A percentile compares a stretch with the other conserved stretches of the same genome.
phyloP scores from a whole-genome alignment of 2,888 invertebrate species.

The Strigamia transsilvanica region DNA sequence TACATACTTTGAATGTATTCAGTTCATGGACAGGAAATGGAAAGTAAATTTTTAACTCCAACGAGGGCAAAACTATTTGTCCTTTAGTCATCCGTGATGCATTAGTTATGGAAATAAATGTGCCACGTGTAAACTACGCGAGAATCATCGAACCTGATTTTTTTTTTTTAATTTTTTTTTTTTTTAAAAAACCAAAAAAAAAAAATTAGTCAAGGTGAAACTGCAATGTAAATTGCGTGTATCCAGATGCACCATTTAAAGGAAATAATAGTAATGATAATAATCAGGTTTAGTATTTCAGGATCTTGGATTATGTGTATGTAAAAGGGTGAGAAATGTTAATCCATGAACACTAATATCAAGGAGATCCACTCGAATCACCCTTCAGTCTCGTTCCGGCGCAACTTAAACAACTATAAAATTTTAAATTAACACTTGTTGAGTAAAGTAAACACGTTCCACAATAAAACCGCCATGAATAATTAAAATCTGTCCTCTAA shows the following conservation, averaged over 20 bases:
- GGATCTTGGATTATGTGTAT: not conserved
- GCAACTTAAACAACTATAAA: not conserved
- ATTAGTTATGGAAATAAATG: slow-evolving; percentile 43
- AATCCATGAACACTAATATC: slow-evolving; percentile 33
- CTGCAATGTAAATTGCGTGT: not conserved
- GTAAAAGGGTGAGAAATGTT: not conserved
- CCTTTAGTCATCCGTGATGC: slow-evolving; percentile 48
- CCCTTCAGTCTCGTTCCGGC: not conserved
- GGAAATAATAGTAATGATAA: not conserved
- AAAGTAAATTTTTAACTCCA: slow-evolving; percentile 45
- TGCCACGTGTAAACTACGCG: slow-evolving; percentile 7
- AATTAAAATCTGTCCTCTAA: slow-evolving; percentile 33
- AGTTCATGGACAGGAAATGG: slow-evolving; percentile 42
- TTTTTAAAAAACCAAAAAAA: not conserved
- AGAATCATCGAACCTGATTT: slow-evolving; percentile 20
- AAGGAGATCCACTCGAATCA: slow-evolving; percentile 19
- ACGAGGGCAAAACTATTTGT: slow-evolving; percentile 48
- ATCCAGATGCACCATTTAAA: not conserved
- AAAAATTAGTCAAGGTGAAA: slow-evolving; percentile 23
- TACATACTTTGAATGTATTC: slow-evolving; percentile 45
- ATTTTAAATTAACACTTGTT: slow-evolving; percentile 23
- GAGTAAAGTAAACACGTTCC: slow-evolving; percentile 1
- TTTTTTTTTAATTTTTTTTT: too few species aligned
- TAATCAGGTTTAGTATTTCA: slow-evolving; percentile 7
- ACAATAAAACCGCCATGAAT: slow-evolving; percentile 21